A percentile compares a stretch with the other conserved stretches of the same genome.
These are phyloP conservation scores for Pseudochaenichthys georgianus DNA, from an alignment of 2,797 vertebrate species.

Conservation along the genomic window DNA sequence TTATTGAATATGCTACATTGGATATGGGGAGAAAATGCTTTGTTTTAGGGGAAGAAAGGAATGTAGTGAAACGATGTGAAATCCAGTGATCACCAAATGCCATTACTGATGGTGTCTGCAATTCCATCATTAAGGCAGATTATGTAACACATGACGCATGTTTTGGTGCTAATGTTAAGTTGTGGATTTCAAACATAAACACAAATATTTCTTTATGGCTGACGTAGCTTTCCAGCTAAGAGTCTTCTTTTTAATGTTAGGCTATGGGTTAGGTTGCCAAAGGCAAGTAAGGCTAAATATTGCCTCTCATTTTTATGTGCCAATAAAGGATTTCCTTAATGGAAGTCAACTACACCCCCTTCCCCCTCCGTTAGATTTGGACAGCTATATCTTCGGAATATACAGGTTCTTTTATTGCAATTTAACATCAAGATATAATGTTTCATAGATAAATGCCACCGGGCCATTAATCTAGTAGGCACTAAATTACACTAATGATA, in stretches of 20 bases:
- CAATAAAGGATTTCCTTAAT: constrained; percentile 90
- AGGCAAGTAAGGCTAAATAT: constrained; percentile 85
- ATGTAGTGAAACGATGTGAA: constrained; percentile 31
- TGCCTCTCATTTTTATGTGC: constrained; percentile 87
- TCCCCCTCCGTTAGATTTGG: constrained; percentile 75
- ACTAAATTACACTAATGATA: constrained; percentile 88
- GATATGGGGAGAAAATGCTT: constrained; percentile 88
- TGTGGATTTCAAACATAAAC: constrained; percentile 31
- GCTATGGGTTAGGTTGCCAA: constrained; percentile 73
- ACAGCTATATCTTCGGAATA: constrained; percentile 80
- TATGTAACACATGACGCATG: constrained; percentile 26
- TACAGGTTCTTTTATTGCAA: constrained; percentile 86
- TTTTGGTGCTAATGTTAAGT: constrained; percentile 31
- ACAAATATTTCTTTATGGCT: constrained; percentile 50
- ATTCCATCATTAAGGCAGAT: constrained; percentile 24
- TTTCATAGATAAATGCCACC: constrained; percentile 88
- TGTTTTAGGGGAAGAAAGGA: constrained; percentile 85
- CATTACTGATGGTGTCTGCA: constrained; percentile 4
- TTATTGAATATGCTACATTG: constrained; percentile 99
- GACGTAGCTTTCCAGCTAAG: constrained; percentile 38
- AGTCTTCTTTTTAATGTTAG: constrained; percentile 60
- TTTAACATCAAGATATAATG: constrained; percentile 89
- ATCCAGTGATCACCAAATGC: constrained; percentile 20
- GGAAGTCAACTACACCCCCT: constrained; percentile 83
- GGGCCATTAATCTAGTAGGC: constrained; percentile 81